Percentiles rank a stretch among this genome's conserved stretches.
Conservation (phyloP, 1,140 invertebrate species). For the Bilobella aurantiaca region DNA sequence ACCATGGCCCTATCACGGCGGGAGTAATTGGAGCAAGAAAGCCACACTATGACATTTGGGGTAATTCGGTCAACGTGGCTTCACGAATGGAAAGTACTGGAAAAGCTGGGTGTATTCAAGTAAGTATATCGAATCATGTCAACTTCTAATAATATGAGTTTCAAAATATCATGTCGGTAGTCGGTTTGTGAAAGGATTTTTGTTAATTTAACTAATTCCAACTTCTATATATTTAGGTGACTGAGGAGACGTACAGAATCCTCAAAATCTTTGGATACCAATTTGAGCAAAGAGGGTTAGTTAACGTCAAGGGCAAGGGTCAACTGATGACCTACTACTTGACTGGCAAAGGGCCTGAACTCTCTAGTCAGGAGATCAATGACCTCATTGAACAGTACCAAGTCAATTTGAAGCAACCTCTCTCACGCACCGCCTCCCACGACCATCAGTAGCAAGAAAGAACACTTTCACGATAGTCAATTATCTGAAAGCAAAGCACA, state of each 20-base stretch:
- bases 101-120: conserved; percentile 87
- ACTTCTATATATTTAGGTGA: conserved; percentile 60
- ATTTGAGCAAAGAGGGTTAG: conserved; percentile 81
- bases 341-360: conserved; percentile 49
- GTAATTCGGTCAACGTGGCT: conserved; percentile 91
- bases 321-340: conserved; percentile 91
- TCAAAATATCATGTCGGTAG: too few species aligned
- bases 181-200: too few species aligned
- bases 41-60: conserved; percentile 94
- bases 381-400: conserved; percentile 13
- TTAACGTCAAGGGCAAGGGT: conserved; percentile 89
- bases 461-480: neutral
- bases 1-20: conserved; percentile 87
- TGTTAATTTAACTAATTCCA: conserved; percentile 6
- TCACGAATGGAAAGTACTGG: conserved; percentile 94
- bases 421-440: conserved; percentile 1
- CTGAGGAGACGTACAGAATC: conserved; percentile 79
- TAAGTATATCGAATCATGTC: conserved; percentile 39
- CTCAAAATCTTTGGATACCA: conserved; percentile 75
- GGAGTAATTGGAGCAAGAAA: conserved; percentile 72
- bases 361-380: conserved; percentile 25
- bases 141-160: neutral
- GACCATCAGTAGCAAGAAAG: neutral
- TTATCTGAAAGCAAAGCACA: neutral
- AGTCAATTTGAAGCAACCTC: conserved; percentile 5